Evolutionary conservation across 2,888 invertebrate species (phyloP), one percentile per base, ranked within the genome.

Genomic region (Leptopilina drosophilae): DNA sequence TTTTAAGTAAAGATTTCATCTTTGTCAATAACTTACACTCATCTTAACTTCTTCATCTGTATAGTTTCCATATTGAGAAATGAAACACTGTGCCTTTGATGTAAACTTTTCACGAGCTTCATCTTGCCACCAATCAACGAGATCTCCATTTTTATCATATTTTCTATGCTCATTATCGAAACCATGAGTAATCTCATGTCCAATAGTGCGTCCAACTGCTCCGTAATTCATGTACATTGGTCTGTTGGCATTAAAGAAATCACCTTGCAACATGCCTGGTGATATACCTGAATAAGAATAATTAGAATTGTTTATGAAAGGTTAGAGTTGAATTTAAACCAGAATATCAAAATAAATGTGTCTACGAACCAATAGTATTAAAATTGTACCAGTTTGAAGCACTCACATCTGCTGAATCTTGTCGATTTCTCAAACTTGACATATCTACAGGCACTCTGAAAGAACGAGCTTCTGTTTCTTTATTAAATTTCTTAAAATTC

Each of bases 251-350:
- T 95, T 95, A 93, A 98, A 98, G 94, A 98, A 98, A 5, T 96
- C 95, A 4, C 97, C 97, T 93, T 98, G 98, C 1, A 98, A 93
- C 83, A 98, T 98, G 83, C 97, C 98, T 86, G 98, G 98, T 98
- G 92, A 98, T 42, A 97, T 92, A 97, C 98, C 98, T 92, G 87
- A 87, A 12, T 4, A 15, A 9, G 15, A 46, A 46, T 46, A n/a
- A 15, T 20, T 15, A 67, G n/a, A 0, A 5, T 15, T 42, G 1
- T 6, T 6, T 67, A 42, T 1, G 5, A 67, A 42, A 42, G 15
- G n/a, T 15, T 42, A 46, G 20, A 20, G 20, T n/a, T n/a, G 15
- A 11, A 42, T n/a, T 67, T 67, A 40, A 26, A 42, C 1, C 8
- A 42, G 8, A 42, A 1, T 42, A 1, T 42, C 8, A 7, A 42